phyloP scores from a whole-genome alignment of 2,113 vertebrate species.

The Aptenodytes forsteri region DNA sequence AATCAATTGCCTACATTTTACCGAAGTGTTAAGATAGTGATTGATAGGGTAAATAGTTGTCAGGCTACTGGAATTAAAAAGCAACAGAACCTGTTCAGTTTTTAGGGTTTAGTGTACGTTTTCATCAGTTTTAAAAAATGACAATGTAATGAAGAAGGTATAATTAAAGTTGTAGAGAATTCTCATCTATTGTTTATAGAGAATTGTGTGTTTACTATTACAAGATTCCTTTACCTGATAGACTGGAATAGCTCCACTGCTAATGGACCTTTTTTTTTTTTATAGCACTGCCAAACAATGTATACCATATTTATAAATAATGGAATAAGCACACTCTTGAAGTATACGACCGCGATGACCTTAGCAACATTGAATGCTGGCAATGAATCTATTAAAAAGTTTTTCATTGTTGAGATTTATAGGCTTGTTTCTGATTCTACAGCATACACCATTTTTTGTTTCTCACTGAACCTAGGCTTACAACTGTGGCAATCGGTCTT shows the following conservation, averaged over 20 bases:
- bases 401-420: background rate
- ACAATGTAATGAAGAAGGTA: background rate
- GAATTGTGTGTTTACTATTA: background rate
- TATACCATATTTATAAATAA: background rate
- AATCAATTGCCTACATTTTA: background rate
- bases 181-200: background rate
- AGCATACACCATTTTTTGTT: background rate
- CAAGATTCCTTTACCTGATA: background rate
- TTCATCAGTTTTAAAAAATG: background rate
- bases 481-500: accelerated
- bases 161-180: background rate
- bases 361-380: background rate
- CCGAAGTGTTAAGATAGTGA: background rate
- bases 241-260: background rate
- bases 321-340: background rate
- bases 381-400: background rate
- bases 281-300: background rate
- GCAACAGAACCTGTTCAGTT: background rate
- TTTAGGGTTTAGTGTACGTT: background rate
- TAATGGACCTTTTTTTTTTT: background rate
- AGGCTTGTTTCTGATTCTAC: background rate
- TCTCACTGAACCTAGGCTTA: background rate
- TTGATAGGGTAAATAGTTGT: background rate
- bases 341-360: background rate
- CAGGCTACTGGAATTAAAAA: background rate